These are phyloP conservation scores for Petromus typicus DNA, from an alignment of 2,113 vertebrate genomes.

Conservation along the genomic window DNA sequence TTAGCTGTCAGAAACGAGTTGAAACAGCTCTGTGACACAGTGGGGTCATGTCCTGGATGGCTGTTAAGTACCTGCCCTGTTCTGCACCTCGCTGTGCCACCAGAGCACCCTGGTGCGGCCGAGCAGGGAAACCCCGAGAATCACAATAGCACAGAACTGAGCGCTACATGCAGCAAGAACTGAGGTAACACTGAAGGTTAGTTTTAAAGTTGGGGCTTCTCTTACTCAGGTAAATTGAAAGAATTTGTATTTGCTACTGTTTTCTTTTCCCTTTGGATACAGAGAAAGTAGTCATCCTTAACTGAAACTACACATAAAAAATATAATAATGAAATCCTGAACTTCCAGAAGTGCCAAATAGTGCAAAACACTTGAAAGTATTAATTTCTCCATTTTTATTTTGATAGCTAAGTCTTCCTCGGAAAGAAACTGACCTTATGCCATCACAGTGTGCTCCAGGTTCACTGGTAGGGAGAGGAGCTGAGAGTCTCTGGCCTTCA, in stretches of 20 bases:
- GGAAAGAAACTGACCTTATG: background rate
- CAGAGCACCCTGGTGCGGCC: conserved; percentile 4
- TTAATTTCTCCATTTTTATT: background rate
- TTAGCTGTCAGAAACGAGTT: background rate
- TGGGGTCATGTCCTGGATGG: background rate
- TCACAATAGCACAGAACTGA: background rate
- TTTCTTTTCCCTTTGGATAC: background rate
- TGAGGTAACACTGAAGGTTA: background rate
- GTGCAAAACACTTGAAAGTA: background rate
- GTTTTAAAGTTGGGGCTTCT: background rate
- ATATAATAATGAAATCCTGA: background rate
- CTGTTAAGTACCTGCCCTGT: background rate
- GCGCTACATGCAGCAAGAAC: background rate
- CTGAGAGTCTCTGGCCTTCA: too few relatives aligned
- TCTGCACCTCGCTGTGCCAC: background rate
- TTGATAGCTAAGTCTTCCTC: background rate
- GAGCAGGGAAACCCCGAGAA: background rate
- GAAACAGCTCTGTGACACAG: conserved; percentile 48
- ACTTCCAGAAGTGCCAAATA: background rate
- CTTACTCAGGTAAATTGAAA: background rate
- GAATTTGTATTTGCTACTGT: background rate
- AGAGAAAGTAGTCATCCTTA: background rate
- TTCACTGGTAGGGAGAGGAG: too few relatives aligned
- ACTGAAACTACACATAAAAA: background rate
- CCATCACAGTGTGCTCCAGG: background rate